A percentile compares a stretch with the other conserved stretches of the same genome.
These are phyloP conservation scores for Trichosurus vulpecula DNA, from an alignment of 2,797 vertebrate genomes.

Conservation along the genomic window DNA sequence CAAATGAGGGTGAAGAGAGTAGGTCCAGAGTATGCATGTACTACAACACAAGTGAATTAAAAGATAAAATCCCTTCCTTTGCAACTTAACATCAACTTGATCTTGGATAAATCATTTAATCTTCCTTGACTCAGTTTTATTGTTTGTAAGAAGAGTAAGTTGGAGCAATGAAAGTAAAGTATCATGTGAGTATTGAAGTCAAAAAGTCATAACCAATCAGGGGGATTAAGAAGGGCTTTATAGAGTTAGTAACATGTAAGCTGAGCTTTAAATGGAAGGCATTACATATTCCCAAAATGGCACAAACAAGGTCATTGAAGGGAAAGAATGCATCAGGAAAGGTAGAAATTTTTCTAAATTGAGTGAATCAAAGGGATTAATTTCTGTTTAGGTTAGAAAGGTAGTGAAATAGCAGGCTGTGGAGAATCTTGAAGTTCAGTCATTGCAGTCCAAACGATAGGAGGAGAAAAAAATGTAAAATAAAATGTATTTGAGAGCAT, in stretches of 20 bases:
- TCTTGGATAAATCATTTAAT: background rate
- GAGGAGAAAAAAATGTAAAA: background rate
- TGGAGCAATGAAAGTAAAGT: background rate
- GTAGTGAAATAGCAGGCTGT: background rate
- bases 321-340: background rate
- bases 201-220: background rate
- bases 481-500: background rate
- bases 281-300: background rate
- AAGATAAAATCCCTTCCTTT: background rate
- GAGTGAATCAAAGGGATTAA: background rate
- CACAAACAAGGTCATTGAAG: background rate
- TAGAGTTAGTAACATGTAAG: background rate
- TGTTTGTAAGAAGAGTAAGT: background rate
- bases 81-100: too few relatives aligned
- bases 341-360: background rate
- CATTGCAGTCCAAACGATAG: background rate
- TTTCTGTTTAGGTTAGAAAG: background rate
- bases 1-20: background rate
- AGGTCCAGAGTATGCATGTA: background rate
- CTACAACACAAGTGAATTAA: background rate
- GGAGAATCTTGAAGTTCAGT: background rate
- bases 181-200: background rate
- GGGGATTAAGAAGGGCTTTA: background rate
- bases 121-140: background rate
- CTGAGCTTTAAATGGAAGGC: background rate